Percentiles rank a stretch among this genome's conserved stretches.
phyloP scores from a whole-genome alignment of 35 echinoderm and acorn worm genomes.

The Diadema setosum region DNA sequence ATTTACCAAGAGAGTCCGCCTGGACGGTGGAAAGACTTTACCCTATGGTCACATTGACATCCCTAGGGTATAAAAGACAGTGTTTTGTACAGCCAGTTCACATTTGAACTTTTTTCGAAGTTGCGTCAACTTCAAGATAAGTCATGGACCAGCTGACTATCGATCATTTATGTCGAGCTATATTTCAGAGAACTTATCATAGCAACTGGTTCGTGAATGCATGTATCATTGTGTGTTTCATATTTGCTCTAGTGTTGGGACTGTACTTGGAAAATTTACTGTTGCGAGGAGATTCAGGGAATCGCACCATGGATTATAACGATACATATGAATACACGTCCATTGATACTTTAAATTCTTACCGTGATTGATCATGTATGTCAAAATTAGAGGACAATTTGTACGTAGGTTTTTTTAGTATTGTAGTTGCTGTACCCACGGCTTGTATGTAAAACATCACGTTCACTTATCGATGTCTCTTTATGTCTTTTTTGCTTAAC shows the following conservation, averaged over 20 bases:
- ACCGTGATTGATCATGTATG: not conserved
- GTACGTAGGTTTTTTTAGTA: not conserved
- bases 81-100: not conserved
- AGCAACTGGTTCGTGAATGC: no score
- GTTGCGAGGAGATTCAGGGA: not conserved
- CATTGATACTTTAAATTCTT: not conserved
- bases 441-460: not conserved
- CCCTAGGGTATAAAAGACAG: not conserved
- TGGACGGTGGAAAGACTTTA: slow-evolving; percentile 39
- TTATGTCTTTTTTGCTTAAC: not conserved
- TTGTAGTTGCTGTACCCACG: not conserved
- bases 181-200: not conserved
- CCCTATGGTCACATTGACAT: slow-evolving; percentile 53
- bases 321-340: not conserved
- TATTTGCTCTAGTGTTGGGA: no score
- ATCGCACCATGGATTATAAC: not conserved
- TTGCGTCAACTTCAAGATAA: not conserved
- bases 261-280: no score
- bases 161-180: not conserved
- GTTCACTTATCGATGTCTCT: not conserved
- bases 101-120: not conserved
- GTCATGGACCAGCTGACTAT: not conserved
- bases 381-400: not conserved
- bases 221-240: no score
- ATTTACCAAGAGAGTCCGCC: slow-evolving; percentile 50